Evolutionary conservation across 2,888 invertebrate genomes (phyloP), one percentile per base, ranked within the genome.

Genomic region (Dryomyza anilis): DNA sequence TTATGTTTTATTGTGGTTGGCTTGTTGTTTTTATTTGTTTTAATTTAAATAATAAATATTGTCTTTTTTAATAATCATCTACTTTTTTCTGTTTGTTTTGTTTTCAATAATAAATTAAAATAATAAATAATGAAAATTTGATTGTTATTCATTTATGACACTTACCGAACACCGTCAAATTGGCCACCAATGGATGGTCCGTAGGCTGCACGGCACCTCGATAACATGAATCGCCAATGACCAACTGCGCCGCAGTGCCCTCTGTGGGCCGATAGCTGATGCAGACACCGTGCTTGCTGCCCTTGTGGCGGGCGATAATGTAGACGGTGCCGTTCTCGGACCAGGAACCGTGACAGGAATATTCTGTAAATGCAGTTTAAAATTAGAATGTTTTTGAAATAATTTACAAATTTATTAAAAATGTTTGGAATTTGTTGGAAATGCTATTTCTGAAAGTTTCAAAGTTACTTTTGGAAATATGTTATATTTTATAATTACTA

Each of bases 271-370:
- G 75, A 73, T 83, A 84, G 67, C 79, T 83, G 63, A 84, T 79
- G 70, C 84, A 84, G 30, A 84, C 83, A 55, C 82, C 82, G 65
- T 84, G 83, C 69, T 82, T 81, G 53, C 81, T 80, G 62, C 81
- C 82, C 70, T 79, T 79, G 70, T 84, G 83, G 30, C 80, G 74
- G 19, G 83, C 83, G 81, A 95, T 93, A 73, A 95, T 89, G 83
- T 91, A 95, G 79, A 92, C 91, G 62, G 92, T 92, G 70, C 91
- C 92, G 79, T 91, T 91, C 82, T 95, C 94, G 76, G 91, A 89
- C 95, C 95, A 95, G 52, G 91, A 89, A 58, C 94, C 95, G 82
- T 94, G 94, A 82, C 95, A 95, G 45, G 92, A 92, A 85, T 94
- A 95, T 66, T 92, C 94, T 94, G 85, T 19, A 71, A 61, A n/a